phyloP scores from a whole-genome alignment of 2,888 invertebrate species.

The Mythimna lalbum region DNA sequence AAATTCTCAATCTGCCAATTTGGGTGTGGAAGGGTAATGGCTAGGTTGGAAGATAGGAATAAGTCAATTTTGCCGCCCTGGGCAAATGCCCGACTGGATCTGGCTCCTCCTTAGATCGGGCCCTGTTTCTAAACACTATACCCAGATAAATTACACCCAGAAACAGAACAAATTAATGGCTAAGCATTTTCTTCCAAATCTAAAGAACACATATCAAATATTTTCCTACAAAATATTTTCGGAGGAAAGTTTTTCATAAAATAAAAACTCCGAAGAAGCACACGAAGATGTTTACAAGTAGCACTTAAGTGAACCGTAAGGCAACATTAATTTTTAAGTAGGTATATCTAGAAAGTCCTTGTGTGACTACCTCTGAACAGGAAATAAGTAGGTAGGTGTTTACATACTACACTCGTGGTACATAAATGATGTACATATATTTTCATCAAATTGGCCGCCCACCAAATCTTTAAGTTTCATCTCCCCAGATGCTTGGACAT shows the following conservation, averaged over 20 bases:
- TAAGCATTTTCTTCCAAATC: neutral
- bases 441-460: conserved; percentile 63
- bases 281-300: conserved; percentile 46
- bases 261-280: conserved; percentile 22
- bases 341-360: conserved; percentile 66
- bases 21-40: no score
- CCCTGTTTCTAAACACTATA: no score
- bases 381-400: conserved; percentile 64
- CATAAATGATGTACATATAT: conserved; percentile 48
- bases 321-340: conserved; percentile 62
- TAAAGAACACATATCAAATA: neutral
- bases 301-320: conserved; percentile 48
- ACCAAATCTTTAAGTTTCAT: conserved; percentile 69
- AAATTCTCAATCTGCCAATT: no score
- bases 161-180: neutral
- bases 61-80: no score
- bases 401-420: conserved; percentile 47
- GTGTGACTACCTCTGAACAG: conserved; percentile 59
- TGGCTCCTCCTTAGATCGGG: no score
- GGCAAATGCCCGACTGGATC: no score
- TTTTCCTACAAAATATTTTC: neutral
- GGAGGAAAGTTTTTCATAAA: conserved; percentile 25
- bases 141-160: no score
- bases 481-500: conserved; percentile 58
- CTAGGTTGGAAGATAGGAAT: no score